phyloP scores from a whole-genome alignment of 2,797 vertebrate genomes.

The Astyanax mexicanus region DNA sequence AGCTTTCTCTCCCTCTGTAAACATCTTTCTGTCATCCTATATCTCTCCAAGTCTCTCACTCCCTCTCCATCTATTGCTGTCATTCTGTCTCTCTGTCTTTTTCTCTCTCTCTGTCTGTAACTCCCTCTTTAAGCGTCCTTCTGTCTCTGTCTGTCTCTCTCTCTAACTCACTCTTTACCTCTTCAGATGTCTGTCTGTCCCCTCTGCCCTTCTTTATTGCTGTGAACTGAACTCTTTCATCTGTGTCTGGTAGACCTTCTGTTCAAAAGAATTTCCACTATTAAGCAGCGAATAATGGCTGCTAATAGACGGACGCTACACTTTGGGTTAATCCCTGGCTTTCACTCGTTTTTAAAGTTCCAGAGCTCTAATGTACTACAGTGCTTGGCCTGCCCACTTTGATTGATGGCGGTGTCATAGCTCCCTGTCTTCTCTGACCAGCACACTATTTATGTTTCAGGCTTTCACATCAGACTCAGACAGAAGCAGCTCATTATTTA shows the following conservation, averaged over 20 bases:
- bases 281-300: constrained; percentile 6
- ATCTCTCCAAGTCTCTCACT: too few species aligned
- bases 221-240: too few species aligned
- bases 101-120: too few species aligned
- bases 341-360: not conserved
- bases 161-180: not conserved
- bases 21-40: too few species aligned
- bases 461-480: constrained; percentile 11
- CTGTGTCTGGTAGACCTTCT: not conserved
- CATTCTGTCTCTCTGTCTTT: too few species aligned
- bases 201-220: too few species aligned
- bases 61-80: too few species aligned
- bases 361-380: not conserved
- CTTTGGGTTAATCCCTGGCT: not conserved
- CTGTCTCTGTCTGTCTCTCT: too few species aligned
- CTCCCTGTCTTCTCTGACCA: constrained; percentile 15
- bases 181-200: not conserved
- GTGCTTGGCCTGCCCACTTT: not conserved
- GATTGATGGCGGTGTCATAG: constrained; percentile 8
- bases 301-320: not conserved
- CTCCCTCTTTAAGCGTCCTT: too few species aligned
- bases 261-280: constrained; percentile 13
- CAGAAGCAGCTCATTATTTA: not conserved
- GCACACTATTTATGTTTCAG: constrained; percentile 29
- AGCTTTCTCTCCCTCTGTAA: not conserved